phyloP scores from a whole-genome alignment of 2,888 invertebrate species.

The Spialia ferax region DNA sequence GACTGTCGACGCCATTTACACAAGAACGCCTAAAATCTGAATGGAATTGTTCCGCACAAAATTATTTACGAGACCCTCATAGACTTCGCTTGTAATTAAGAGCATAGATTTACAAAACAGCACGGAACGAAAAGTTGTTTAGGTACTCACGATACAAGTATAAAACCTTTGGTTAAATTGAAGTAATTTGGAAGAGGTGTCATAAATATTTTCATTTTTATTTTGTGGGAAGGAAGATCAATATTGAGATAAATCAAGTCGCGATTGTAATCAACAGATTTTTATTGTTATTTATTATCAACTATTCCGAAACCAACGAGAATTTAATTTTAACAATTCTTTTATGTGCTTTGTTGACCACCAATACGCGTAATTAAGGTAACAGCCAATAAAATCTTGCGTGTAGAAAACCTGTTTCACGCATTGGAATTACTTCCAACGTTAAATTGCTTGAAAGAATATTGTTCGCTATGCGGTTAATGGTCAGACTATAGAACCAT shows the following conservation, averaged over 20 bases:
- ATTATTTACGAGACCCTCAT: conserved; percentile 45
- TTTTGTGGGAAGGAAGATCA: background rate
- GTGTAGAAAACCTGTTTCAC: conserved; percentile 66
- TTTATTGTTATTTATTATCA: conserved; percentile 24
- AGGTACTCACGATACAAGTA: background rate
- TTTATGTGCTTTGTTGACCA: conserved; percentile 37
- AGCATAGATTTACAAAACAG: conserved; percentile 46
- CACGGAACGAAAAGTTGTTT: conserved; percentile 23
- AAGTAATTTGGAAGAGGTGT: background rate
- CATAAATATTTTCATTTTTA: conserved; percentile 2
- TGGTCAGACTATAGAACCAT: background rate
- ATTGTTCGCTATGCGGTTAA: background rate
- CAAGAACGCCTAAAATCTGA: conserved; percentile 39
- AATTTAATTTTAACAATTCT: conserved; percentile 4
- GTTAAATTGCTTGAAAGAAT: conserved; percentile 52
- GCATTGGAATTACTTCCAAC: conserved; percentile 48
- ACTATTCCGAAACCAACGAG: conserved; percentile 22
- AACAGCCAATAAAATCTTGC: conserved; percentile 70
- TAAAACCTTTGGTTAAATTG: background rate
- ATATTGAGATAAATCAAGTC: background rate
- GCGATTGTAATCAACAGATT: background rate
- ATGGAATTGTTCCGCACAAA: conserved; percentile 40
- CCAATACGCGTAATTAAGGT: conserved; percentile 62
- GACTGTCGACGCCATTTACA: conserved; percentile 38
- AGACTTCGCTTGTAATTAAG: conserved; percentile 46